These are phyloP conservation scores for Elachura formosa DNA, from an alignment of 2,113 vertebrate species.

Conservation along the genomic window DNA sequence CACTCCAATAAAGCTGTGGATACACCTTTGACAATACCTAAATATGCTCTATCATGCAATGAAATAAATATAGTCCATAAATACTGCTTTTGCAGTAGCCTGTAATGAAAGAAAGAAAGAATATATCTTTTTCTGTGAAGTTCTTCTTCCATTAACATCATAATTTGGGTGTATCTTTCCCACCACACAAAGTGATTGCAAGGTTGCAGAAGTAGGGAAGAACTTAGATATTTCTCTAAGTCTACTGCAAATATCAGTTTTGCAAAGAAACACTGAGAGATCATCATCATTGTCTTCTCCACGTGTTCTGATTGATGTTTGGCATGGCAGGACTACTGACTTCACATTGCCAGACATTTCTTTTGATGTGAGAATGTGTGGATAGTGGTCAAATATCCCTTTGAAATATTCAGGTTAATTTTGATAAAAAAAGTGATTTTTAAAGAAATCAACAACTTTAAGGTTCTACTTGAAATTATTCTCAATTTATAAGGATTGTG, in stretches of 20 bases:
- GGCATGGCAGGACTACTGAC: background rate
- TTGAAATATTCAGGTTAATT: background rate
- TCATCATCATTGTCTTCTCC: background rate
- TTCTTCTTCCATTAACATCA: background rate
- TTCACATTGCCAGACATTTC: background rate
- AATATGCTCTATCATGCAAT: background rate
- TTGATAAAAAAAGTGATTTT: background rate
- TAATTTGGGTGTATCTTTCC: background rate
- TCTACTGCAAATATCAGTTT: background rate
- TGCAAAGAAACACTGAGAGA: background rate
- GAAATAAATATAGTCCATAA: background rate
- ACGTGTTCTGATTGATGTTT: background rate
- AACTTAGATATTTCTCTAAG: background rate
- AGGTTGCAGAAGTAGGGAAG: background rate
- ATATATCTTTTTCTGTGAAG: background rate
- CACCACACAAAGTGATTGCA: background rate
- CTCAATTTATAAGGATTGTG: background rate
- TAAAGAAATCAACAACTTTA: background rate
- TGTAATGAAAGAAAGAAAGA: background rate
- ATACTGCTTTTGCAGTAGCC: background rate
- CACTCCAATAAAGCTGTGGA: background rate
- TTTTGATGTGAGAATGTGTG: background rate
- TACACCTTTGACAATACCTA: background rate
- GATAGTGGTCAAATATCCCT: background rate
- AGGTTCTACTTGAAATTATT: background rate